Evolutionary conservation across 2,888 invertebrate species (phyloP).

Genomic region (Philereme vetulata): DNA sequence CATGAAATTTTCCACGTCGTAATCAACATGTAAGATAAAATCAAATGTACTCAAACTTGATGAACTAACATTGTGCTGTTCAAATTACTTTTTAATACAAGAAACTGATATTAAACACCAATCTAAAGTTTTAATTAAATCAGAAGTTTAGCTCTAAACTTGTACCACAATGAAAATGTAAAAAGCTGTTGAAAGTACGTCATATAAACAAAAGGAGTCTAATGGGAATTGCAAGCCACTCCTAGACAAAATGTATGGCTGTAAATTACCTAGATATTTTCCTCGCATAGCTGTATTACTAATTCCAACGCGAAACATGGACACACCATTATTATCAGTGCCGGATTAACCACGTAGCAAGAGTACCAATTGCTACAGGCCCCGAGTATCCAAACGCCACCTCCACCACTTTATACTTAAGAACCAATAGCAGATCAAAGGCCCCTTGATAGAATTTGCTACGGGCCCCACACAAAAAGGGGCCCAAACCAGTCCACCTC

Average conservation of each 20-base stretch:
- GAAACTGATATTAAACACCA: constrained; percentile 17
- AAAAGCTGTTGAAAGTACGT: constrained; percentile 7
- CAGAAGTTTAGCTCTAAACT: constrained; percentile 8
- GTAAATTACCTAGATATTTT: constrained; percentile 21
- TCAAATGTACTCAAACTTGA: constrained; percentile 9
- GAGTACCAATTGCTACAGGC: too few relatives aligned
- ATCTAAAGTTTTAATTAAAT: constrained; percentile 28
- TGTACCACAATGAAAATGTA: background rate
- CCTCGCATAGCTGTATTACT: too few relatives aligned
- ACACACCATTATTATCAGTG: too few relatives aligned
- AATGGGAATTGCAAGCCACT: constrained; percentile 35
- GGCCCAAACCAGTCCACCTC: too few relatives aligned
- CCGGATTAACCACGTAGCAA: too few relatives aligned
- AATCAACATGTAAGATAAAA: background rate
- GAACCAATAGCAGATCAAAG: too few relatives aligned
- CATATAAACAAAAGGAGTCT: constrained; percentile 30
- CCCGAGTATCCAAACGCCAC: too few relatives aligned
- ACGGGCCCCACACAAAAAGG: too few relatives aligned
- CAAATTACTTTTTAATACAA: constrained; percentile 7
- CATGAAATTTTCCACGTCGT: background rate
- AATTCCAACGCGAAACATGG: background rate
- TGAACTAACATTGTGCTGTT: constrained; percentile 4
- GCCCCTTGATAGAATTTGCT: too few relatives aligned
- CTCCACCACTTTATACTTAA: too few relatives aligned
- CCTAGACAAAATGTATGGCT: constrained; percentile 34